Base-by-base conservation (phyloP, 2,888 invertebrate species). In the Sphaerolaimus hirsutus region DNA sequence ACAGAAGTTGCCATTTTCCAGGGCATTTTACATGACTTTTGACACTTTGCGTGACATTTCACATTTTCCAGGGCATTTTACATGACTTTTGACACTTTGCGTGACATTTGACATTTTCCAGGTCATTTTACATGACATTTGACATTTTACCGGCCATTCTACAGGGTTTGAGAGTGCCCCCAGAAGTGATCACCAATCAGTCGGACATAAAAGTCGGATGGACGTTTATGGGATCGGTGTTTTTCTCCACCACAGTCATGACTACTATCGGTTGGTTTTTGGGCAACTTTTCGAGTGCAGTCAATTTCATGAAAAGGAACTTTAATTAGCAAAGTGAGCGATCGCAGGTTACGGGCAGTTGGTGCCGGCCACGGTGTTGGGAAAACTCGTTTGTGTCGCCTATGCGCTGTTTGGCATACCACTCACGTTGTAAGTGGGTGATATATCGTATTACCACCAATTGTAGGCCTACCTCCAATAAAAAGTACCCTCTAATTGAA, bases 371-470 rank as follows among this genome's bases (percentile, higher is more conserved):
- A 47, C 47, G 26, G 2, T n/a, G 1, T 22, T 2, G 2, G 47
- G 47, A 5, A 17, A 32, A 17, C 4, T 47, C 19, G 29, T 43
- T 25, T 47, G 47, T 25, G 35, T 47, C 5, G 36, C n/a, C 19
- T 47, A 44, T 22, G 47, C 47, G 14, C 37, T 47, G 25, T 47
- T 47, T 22, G 47, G 47, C 26, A 47, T 47, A 5, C 47, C 47
- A 2, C 36, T 47, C 38, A 37, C 47, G 25, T n/a, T 47, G n/a
- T n/a, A n/a, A 10, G 35, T 46, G n/a, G n/a, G n/a, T n/a, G n/a
- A n/a, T n/a, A n/a, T n/a, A n/a, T n/a, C n/a, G n/a, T n/a, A n/a
- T n/a, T n/a, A n/a, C n/a, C n/a, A n/a, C n/a, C n/a, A n/a, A n/a
- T n/a, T n/a, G n/a, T n/a, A n/a, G n/a, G n/a, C n/a, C n/a, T n/a